These are phyloP conservation scores for Miichthys miiuy DNA, from an alignment of 2,797 vertebrate genomes.

Conservation along the genomic window DNA sequence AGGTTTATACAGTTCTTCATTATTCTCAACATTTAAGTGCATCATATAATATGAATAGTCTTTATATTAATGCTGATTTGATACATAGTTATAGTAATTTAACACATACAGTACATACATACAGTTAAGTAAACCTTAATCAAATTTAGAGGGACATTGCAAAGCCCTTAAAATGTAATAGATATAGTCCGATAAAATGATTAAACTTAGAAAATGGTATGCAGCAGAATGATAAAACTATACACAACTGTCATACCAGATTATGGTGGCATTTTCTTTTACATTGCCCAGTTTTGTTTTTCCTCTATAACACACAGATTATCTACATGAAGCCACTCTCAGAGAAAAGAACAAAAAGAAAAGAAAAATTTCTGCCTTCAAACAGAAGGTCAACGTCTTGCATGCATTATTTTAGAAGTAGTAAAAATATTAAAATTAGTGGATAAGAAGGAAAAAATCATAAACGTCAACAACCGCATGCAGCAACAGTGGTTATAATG, in stretches of 20 bases:
- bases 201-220: slow-evolving; percentile 72
- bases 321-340: slow-evolving; percentile 81
- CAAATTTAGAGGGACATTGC: slow-evolving; percentile 83
- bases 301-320: slow-evolving; percentile 72
- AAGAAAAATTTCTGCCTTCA: slow-evolving; percentile 71
- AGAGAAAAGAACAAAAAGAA: slow-evolving; percentile 61
- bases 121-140: slow-evolving; percentile 76
- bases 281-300: slow-evolving; percentile 73
- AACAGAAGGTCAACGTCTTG: slow-evolving; percentile 81
- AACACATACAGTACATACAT: slow-evolving; percentile 83
- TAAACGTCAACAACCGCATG: slow-evolving; percentile 93
- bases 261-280: slow-evolving; percentile 71
- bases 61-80: slow-evolving; percentile 78
- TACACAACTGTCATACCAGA: slow-evolving; percentile 81
- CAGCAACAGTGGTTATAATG: slow-evolving; percentile 89
- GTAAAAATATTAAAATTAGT: slow-evolving; percentile 76
- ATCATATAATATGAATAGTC: slow-evolving; percentile 86
- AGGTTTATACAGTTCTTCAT: slow-evolving; percentile 79
- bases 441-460: slow-evolving; percentile 60
- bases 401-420: slow-evolving; percentile 85
- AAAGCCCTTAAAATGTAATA: slow-evolving; percentile 86
- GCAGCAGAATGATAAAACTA: slow-evolving; percentile 83
- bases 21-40: slow-evolving; percentile 92
- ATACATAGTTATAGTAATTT: slow-evolving; percentile 79
- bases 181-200: slow-evolving; percentile 64